Evolutionary conservation across 2,888 invertebrate genomes (phyloP).

Genomic region (Andrena hattorfiana): DNA sequence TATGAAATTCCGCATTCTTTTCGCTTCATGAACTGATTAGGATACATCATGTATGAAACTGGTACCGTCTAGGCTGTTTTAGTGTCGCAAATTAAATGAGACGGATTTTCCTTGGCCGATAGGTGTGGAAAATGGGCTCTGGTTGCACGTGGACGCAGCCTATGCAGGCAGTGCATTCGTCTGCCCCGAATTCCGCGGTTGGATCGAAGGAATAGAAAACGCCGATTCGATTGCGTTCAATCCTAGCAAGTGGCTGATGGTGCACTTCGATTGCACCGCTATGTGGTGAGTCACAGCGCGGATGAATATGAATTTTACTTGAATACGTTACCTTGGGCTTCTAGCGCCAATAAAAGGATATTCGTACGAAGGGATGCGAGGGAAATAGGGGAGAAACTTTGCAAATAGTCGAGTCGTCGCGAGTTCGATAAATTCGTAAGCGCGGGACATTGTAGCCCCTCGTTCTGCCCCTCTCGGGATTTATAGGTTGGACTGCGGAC

Average conservation of each 20-base stretch:
- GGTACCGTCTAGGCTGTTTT: background rate
- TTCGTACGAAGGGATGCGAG: background rate
- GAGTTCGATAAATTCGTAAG: conserved; percentile 30
- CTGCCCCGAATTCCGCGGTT: conserved; percentile 97
- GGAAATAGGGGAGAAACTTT: background rate
- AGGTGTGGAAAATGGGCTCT: conserved; percentile 93
- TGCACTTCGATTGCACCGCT: conserved; percentile 99
- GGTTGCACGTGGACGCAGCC: conserved; percentile 99
- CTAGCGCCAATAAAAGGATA: background rate
- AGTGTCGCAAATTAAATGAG: background rate
- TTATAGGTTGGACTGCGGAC: conserved; percentile 57
- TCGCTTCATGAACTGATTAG: background rate
- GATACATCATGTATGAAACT: background rate
- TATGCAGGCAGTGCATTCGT: conserved; percentile 98
- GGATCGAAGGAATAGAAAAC: conserved; percentile 95
- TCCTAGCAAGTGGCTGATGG: conserved; percentile 99
- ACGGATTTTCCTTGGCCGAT: background rate
- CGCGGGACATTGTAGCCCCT: conserved; percentile 26
- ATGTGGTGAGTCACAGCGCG: conserved; percentile 92
- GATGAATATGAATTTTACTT: background rate
- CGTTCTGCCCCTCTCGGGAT: conserved; percentile 19
- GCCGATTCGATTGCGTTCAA: conserved; percentile 99
- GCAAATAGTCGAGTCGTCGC: background rate
- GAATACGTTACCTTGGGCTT: too few relatives aligned
- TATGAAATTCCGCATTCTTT: too few relatives aligned